phyloP scores from a whole-genome alignment of 2,888 invertebrate species.

The Leucozona laternaria region DNA sequence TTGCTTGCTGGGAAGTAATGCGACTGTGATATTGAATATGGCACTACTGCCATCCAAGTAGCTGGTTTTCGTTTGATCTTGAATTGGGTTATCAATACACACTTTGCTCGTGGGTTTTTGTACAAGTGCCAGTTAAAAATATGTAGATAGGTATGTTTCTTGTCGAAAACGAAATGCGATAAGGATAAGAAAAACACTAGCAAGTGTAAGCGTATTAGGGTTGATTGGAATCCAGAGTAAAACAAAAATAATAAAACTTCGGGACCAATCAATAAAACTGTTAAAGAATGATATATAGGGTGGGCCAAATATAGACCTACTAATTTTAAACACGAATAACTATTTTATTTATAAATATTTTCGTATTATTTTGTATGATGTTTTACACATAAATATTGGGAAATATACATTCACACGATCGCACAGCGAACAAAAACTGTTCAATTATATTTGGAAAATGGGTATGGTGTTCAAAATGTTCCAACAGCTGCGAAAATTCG shows the following conservation, averaged over 20 bases:
- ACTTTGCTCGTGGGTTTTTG: slow-evolving; percentile 18
- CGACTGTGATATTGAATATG: slow-evolving; percentile 34
- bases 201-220: slow-evolving; percentile 32
- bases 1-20: slow-evolving; percentile 41
- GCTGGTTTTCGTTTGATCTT: slow-evolving; percentile 44
- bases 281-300: no score
- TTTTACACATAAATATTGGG: no score
- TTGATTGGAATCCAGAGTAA: slow-evolving; percentile 16
- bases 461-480: no score
- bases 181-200: slow-evolving; percentile 39
- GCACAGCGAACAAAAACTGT: no score
- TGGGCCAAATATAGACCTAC: no score
- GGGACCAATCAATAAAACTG: slow-evolving; percentile 1
- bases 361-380: no score
- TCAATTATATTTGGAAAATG: no score
- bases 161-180: slow-evolving; percentile 36
- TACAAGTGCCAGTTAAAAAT: slow-evolving; percentile 29
- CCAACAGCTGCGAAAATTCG: no score
- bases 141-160: slow-evolving; percentile 8
- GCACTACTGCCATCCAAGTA: slow-evolving; percentile 28
- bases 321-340: no score
- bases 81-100: slow-evolving; percentile 67
- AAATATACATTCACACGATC: no score
- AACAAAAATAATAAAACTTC: background rate
- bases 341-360: no score